These are phyloP conservation scores for Sebastes trivittatus DNA, from an alignment of 2,797 vertebrate genomes.

Conservation along the genomic window DNA sequence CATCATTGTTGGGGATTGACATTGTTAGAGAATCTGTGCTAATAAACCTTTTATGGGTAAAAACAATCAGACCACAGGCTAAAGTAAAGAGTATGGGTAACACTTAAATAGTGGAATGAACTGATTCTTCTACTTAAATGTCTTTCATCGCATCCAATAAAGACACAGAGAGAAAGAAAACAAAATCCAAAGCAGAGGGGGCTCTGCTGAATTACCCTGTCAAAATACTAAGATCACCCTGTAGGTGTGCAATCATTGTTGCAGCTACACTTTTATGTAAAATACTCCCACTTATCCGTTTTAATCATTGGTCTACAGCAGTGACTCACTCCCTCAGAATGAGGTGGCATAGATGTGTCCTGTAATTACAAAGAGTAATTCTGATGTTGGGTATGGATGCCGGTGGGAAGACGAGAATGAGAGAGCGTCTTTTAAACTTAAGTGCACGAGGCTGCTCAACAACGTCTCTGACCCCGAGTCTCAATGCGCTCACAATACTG, in stretches of 20 bases:
- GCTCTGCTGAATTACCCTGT: slow-evolving; percentile 14
- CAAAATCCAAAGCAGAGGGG: neutral
- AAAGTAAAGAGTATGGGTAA: neutral
- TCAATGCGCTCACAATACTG: neutral
- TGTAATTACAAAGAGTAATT: slow-evolving; percentile 30
- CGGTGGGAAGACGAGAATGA: neutral
- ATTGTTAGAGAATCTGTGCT: neutral
- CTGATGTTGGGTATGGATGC: neutral
- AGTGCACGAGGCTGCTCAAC: neutral
- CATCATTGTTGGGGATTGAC: neutral
- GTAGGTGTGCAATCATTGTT: slow-evolving; percentile 56
- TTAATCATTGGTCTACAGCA: slow-evolving; percentile 49
- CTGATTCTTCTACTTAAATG: neutral
- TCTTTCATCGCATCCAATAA: neutral
- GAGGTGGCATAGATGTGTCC: slow-evolving; percentile 20
- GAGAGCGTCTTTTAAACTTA: neutral
- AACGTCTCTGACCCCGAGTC: neutral
- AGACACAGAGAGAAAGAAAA: neutral
- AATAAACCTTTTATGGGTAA: neutral
- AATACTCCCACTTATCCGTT: slow-evolving; percentile 53
- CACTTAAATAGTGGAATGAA: neutral
- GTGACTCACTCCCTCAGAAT: slow-evolving; percentile 43
- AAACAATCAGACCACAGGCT: neutral
- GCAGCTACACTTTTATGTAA: slow-evolving; percentile 40
- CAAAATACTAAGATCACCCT: slow-evolving; percentile 37